These are phyloP conservation scores for Holcopasites calliopsidis DNA, from an alignment of 1,140 invertebrate species.

Conservation along the genomic window DNA sequence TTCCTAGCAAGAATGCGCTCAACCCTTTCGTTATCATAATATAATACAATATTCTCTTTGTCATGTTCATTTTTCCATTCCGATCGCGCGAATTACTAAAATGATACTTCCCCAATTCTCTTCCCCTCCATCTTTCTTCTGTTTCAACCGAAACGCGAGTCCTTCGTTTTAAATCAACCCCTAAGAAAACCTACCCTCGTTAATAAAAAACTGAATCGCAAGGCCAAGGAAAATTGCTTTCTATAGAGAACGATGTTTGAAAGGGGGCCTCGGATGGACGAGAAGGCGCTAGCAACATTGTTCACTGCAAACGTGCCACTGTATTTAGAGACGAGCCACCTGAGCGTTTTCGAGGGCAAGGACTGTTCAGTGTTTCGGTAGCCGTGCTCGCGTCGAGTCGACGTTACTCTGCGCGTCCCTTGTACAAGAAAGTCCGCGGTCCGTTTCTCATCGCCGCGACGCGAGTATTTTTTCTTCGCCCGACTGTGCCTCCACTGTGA, in stretches of 20 bases:
- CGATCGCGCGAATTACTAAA: too few relatives aligned
- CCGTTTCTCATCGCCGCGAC: too few relatives aligned
- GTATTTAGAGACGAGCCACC: conserved; percentile 21
- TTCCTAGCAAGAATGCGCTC: too few relatives aligned
- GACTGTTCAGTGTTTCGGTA: conserved; percentile 33
- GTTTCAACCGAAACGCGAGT: too few relatives aligned
- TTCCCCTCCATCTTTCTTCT: too few relatives aligned
- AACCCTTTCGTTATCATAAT: too few relatives aligned
- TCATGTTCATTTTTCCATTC: too few relatives aligned
- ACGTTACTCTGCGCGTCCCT: neutral
- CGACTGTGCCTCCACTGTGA: neutral
- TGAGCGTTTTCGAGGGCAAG: conserved; percentile 38
- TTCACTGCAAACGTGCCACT: neutral
- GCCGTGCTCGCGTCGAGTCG: conserved; percentile 10
- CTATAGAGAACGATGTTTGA: neutral
- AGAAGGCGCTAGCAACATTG: neutral
- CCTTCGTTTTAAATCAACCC: too few relatives aligned
- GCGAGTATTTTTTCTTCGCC: too few relatives aligned
- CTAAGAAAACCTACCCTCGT: too few relatives aligned
- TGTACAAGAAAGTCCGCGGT: neutral
- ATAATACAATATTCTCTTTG: too few relatives aligned
- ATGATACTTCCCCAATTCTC: too few relatives aligned
- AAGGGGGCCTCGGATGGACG: neutral
- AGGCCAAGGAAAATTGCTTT: neutral
- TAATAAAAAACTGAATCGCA: neutral